phyloP scores from a whole-genome alignment of 2,113 vertebrate genomes.

The Spheniscus mendiculus region DNA sequence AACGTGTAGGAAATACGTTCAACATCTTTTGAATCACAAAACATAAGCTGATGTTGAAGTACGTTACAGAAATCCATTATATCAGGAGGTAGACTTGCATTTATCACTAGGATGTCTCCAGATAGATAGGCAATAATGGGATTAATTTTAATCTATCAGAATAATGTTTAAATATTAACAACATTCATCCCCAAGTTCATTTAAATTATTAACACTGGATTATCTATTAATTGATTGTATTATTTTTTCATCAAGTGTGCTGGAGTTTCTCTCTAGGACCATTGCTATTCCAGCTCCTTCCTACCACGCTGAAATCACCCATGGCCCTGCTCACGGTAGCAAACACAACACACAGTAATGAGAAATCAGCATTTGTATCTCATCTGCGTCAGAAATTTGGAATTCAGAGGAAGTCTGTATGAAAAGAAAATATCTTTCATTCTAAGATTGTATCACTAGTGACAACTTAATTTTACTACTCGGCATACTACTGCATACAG shows the following conservation, averaged over 20 bases:
- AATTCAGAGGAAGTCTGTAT: neutral
- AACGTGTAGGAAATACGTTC: accelerated
- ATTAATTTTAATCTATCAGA: neutral
- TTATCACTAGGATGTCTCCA: neutral
- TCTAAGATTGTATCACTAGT: neutral
- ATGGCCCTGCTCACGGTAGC: neutral
- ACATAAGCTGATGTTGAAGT: neutral
- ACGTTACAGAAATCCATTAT: neutral
- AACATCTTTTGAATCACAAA: neutral
- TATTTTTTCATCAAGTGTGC: constrained; percentile 35
- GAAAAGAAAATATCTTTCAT: neutral
- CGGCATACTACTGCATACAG: neutral
- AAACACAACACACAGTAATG: neutral
- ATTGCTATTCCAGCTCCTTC: neutral
- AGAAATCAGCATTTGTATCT: neutral
- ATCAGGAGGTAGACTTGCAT: neutral
- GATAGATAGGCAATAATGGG: neutral
- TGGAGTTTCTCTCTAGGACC: neutral
- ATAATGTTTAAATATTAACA: constrained; percentile 29
- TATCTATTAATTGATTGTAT: constrained; percentile 37
- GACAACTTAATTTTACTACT: neutral
- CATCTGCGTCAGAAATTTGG: neutral
- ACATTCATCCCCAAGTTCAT: neutral
- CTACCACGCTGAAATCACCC: neutral
- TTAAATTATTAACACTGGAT: constrained; percentile 45